Conservation (phyloP, 2,888 invertebrate genomes). For the Tanytarsus gracilentus region DNA sequence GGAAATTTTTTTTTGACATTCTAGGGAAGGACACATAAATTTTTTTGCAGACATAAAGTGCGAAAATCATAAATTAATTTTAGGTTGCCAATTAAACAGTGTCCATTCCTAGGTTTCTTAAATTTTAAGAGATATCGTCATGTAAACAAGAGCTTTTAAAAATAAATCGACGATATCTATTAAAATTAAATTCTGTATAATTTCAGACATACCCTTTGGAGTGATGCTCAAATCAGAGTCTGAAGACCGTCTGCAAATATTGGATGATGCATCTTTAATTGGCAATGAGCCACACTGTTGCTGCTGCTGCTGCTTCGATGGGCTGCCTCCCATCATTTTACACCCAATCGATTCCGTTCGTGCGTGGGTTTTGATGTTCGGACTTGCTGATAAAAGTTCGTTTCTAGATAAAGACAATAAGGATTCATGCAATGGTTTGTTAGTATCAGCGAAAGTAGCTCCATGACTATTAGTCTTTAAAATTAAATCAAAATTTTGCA, state of each 20-base stretch:
- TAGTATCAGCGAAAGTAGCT: constrained; percentile 34
- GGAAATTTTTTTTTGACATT: too few species aligned
- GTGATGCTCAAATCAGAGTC: constrained; percentile 90
- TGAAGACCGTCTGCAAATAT: constrained; percentile 72
- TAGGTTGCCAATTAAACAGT: too few species aligned
- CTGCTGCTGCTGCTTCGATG: constrained; percentile 44
- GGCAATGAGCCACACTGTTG: constrained; percentile 42
- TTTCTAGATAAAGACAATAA: constrained; percentile 34
- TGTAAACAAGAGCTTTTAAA: too few species aligned
- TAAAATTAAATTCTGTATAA: too few species aligned
- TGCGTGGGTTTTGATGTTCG: constrained; percentile 42
- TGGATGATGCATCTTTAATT: constrained; percentile 42
- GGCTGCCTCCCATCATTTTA: constrained; percentile 49
- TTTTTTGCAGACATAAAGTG: too few species aligned
- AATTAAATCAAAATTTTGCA: constrained; percentile 9
- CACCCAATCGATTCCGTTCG: constrained; percentile 50
- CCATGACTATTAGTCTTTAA: neutral
- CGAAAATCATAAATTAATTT: too few species aligned
- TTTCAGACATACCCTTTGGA: constrained; percentile 92
- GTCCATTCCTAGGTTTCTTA: too few species aligned
- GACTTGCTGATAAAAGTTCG: constrained; percentile 11
- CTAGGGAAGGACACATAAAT: too few species aligned
- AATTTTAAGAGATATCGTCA: too few species aligned
- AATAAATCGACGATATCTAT: too few species aligned
- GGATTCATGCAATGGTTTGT: constrained; percentile 44